Evolutionary conservation across 2,888 invertebrate species (phyloP).

Genomic region (Yponomeuta cagnagella): DNA sequence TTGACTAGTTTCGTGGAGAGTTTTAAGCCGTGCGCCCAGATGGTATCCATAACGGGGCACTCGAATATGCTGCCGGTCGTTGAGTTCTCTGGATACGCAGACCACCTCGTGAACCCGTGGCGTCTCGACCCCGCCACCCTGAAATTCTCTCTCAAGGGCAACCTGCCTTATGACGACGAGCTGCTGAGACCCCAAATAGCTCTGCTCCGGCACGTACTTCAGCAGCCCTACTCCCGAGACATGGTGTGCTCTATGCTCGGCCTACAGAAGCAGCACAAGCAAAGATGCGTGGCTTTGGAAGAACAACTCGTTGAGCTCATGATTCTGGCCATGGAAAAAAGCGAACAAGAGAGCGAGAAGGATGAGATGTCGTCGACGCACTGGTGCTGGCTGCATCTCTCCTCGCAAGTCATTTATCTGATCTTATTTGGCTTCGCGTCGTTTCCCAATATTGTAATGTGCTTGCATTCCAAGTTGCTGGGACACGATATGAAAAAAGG

Average conservation of each 20-base stretch:
- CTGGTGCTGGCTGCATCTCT: slow-evolving; percentile 94
- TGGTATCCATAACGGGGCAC: slow-evolving; percentile 95
- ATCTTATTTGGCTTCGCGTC: slow-evolving; percentile 95
- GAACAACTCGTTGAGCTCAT: slow-evolving; percentile 95
- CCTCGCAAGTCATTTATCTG: slow-evolving; percentile 95
- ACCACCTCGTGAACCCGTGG: slow-evolving; percentile 94
- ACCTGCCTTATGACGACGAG: slow-evolving; percentile 92
- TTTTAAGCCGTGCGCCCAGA: slow-evolving; percentile 95
- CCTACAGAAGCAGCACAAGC: slow-evolving; percentile 93
- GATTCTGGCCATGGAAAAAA: slow-evolving; percentile 93
- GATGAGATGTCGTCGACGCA: slow-evolving; percentile 81
- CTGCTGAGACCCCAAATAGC: slow-evolving; percentile 91
- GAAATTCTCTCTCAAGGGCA: slow-evolving; percentile 78
- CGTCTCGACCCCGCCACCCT: slow-evolving; percentile 90
- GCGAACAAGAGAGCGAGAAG: slow-evolving; percentile 80
- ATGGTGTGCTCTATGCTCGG: slow-evolving; percentile 97
- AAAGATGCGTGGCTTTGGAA: slow-evolving; percentile 91
- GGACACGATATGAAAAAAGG: slow-evolving; percentile 90
- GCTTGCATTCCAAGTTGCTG: slow-evolving; percentile 88
- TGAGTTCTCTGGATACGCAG: slow-evolving; percentile 93
- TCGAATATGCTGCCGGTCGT: slow-evolving; percentile 95
- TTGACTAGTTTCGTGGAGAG: slow-evolving; percentile 94
- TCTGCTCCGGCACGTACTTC: slow-evolving; percentile 90
- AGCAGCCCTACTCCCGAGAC: slow-evolving; percentile 96
- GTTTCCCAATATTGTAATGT: slow-evolving; percentile 93